A percentile compares a stretch with the other conserved stretches of the same genome.
Conservation (phyloP, 1,140 invertebrate species). For the Meteorus sp. region DNA sequence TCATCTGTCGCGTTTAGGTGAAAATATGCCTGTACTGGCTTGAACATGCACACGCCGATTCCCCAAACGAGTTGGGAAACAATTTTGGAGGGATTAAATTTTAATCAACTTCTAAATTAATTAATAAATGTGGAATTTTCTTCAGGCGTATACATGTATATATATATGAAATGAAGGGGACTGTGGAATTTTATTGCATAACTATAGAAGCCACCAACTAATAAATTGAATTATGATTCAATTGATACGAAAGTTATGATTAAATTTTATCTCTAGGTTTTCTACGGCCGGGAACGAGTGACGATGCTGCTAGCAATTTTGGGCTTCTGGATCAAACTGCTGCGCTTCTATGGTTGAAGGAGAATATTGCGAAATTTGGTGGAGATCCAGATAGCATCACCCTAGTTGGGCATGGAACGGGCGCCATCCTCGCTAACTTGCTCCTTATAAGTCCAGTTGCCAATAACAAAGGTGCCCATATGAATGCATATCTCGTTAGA, state of each 20-base stretch:
- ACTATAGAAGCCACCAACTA: not conserved
- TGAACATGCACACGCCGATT: conserved; percentile 8
- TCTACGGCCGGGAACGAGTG: conserved; percentile 72
- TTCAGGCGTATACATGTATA: not conserved
- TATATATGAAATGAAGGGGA: not conserved
- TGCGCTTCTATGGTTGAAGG: conserved; percentile 83
- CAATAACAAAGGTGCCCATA: conserved; percentile 64
- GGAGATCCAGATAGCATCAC: conserved; percentile 85
- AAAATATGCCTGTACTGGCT: conserved; percentile 22
- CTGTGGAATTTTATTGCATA: not conserved
- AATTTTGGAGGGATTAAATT: conserved; percentile 33
- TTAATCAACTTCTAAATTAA: conserved; percentile 31
- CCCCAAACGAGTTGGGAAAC: conserved; percentile 26
- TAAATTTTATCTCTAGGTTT: conserved; percentile 65
- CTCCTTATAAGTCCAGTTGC: conserved; percentile 84
- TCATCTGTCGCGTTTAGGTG: not conserved
- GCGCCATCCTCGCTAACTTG: conserved; percentile 88
- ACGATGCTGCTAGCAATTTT: conserved; percentile 78
- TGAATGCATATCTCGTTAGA: too few relatives aligned
- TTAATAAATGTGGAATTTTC: conserved; percentile 18
- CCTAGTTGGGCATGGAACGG: conserved; percentile 91
- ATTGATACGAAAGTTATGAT: conserved; percentile 4
- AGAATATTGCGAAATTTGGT: conserved; percentile 82
- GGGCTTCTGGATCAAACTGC: conserved; percentile 87
- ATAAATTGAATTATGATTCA: not conserved